A percentile compares a stretch with the other conserved stretches of the same genome.
These are phyloP conservation scores for Yponomeuta malinellus DNA, from an alignment of 2,888 invertebrate genomes.

Conservation along the genomic window DNA sequence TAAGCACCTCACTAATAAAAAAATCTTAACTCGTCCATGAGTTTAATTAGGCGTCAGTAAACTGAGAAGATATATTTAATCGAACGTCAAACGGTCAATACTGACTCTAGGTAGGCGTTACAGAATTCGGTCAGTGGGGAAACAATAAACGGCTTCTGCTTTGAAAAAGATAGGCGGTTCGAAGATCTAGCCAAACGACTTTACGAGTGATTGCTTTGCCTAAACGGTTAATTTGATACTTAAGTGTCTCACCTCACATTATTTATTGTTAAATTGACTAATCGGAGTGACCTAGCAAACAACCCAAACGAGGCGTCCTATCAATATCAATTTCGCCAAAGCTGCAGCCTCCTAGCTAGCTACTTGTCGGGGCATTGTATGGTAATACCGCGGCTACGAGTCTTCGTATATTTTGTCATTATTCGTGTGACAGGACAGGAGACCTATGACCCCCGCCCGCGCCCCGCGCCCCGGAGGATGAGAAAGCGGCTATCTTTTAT, in stretches of 20 bases:
- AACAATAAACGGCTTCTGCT: neutral
- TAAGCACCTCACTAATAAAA: too few relatives aligned
- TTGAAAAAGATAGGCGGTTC: neutral
- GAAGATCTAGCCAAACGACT: neutral
- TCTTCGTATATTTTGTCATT: conserved; percentile 5
- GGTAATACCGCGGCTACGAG: conserved; percentile 4
- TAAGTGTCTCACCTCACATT: neutral
- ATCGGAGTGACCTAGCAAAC: neutral
- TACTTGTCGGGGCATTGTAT: conserved; percentile 9
- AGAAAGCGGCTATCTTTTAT: conserved; percentile 10
- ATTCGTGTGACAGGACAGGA: conserved; percentile 4
- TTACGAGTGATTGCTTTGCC: neutral
- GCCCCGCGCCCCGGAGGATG: conserved; percentile 3
- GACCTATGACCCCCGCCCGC: conserved; percentile 10
- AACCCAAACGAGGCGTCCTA: neutral
- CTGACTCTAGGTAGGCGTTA: neutral
- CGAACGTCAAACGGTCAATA: neutral
- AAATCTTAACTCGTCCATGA: too few relatives aligned
- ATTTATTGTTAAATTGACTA: neutral
- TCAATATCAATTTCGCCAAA: neutral
- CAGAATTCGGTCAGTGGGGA: neutral
- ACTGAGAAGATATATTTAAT: neutral
- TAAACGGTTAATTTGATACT: neutral
- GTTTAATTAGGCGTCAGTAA: too few relatives aligned
- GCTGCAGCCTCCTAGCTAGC: neutral